Evolutionary conservation across 1,140 invertebrate species (phyloP), one percentile per base, ranked within the genome.

Genomic region (Eueides isabella): DNA sequence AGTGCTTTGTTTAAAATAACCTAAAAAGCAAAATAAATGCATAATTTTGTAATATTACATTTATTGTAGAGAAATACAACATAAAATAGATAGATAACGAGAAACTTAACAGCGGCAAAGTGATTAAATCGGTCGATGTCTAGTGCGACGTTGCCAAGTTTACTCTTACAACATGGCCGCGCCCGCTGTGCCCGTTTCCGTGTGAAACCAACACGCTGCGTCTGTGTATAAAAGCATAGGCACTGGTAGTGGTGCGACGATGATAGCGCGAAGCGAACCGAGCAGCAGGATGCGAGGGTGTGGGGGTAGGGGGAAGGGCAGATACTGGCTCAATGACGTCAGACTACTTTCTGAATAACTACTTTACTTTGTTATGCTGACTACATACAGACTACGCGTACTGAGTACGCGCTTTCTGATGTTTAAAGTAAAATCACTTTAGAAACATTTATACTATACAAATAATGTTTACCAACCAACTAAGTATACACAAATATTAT

Each of bases 81-180:
- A 23, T 55, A 55, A 55, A 67, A 72, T 67, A 48, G 28, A 75
- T 62, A 79, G 80, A 82, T 84, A 82, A 78, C 80, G 82, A 79
- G 78, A 84, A 82, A 80, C 80, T 84, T 78, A 74, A 71, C 55
- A 74, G 64, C 74, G 70, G 71, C 77, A 66, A 61, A 76, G 75
- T 79, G 78, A 79, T 79, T 91, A 91, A 90, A 89, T 90, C 89
- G 90, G 89, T 92, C 89, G 91, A 91, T 91, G 91, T 92, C 89
- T 92, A 89, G 84, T 90, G 91, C 91, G 90, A 85, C 90, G 91
- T 93, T 93, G 91, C 91, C 91, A 88, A 85, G 80, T 88, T 87
- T 88, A 88, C 87, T 88, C 88, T 90, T 90, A 89, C 88, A 91
- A 93, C 89, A 91, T 91, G 89, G 92, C 89, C 85, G 89, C 86